Evolutionary conservation across 1,140 invertebrate species (phyloP).

Genomic region (Zaprionus africanus): DNA sequence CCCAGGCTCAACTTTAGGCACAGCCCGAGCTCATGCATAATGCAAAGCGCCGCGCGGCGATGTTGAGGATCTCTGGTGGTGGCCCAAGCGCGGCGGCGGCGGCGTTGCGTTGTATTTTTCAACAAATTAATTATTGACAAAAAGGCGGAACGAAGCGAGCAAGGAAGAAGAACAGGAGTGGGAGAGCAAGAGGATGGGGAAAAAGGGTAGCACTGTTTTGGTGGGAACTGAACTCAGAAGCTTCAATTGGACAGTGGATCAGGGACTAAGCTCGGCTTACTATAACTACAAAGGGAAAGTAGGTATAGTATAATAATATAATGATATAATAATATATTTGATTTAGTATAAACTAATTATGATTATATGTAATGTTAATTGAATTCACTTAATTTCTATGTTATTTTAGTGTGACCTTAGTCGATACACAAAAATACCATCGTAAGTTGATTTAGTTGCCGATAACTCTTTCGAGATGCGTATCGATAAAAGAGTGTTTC

Average conservation of each 20-base stretch:
- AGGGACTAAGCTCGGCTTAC: background rate
- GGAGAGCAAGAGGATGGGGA: background rate
- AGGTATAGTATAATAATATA: too few relatives aligned
- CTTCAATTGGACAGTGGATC: background rate
- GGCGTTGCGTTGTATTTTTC: conserved; percentile 71
- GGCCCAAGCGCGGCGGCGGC: conserved; percentile 48
- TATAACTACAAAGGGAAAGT: too few relatives aligned
- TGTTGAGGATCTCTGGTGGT: conserved; percentile 49
- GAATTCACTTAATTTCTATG: too few relatives aligned
- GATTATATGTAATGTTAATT: too few relatives aligned
- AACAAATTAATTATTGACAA: conserved; percentile 82
- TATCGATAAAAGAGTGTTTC: too few relatives aligned
- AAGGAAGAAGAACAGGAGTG: conserved; percentile 14
- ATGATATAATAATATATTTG: too few relatives aligned
- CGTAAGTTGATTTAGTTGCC: too few relatives aligned
- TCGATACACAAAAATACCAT: too few relatives aligned
- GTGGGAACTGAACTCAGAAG: conserved; percentile 11
- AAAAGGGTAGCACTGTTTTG: background rate
- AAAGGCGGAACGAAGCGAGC: conserved; percentile 64
- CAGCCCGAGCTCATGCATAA: conserved; percentile 71
- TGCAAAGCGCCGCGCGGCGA: conserved; percentile 52
- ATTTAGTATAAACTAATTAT: too few relatives aligned
- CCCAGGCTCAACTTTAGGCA: conserved; percentile 5
- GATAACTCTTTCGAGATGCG: too few relatives aligned
- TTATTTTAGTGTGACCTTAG: too few relatives aligned